Evolutionary conservation across 1,140 invertebrate genomes (phyloP).

Genomic region (Eupristina koningsbergeri): DNA sequence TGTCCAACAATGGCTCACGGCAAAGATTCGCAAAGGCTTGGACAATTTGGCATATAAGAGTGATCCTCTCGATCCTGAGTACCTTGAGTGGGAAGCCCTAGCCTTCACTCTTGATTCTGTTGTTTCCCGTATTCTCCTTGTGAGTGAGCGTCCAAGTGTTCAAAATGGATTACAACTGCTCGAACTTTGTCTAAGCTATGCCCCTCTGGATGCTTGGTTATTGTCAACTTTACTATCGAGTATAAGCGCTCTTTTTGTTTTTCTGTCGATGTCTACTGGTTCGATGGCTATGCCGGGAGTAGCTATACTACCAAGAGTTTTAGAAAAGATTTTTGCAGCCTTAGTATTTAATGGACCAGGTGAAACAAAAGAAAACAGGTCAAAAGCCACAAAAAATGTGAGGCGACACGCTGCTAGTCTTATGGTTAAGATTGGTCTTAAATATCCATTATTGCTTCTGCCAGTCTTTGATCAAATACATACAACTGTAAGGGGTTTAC

Average conservation of each 20-base stretch:
- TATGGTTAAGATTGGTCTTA: conserved; percentile 90
- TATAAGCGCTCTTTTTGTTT: conserved; percentile 91
- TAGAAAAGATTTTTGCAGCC: conserved; percentile 90
- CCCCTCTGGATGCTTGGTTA: conserved; percentile 84
- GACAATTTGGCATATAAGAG: conserved; percentile 68
- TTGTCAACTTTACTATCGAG: conserved; percentile 88
- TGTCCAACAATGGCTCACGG: conserved; percentile 86
- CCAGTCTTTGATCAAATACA: conserved; percentile 91
- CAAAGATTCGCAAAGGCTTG: conserved; percentile 76
- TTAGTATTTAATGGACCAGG: conserved; percentile 81
- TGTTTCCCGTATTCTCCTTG: conserved; percentile 81
- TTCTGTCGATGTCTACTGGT: conserved; percentile 88
- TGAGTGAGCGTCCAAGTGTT: conserved; percentile 79
- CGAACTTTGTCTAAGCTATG: conserved; percentile 82
- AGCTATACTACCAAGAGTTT: conserved; percentile 81
- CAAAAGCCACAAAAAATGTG: conserved; percentile 86
- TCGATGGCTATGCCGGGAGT: conserved; percentile 83
- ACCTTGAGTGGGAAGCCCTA: conserved; percentile 90
- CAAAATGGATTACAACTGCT: conserved; percentile 81
- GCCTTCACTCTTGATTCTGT: conserved; percentile 84
- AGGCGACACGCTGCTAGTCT: conserved; percentile 89
- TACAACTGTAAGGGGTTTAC: conserved; percentile 73
- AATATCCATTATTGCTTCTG: conserved; percentile 86
- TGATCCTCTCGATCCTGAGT: conserved; percentile 77
- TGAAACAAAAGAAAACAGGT: conserved; percentile 76